These are phyloP conservation scores for Malurus leucopterus DNA, from an alignment of 2,797 vertebrate genomes.

Conservation along the genomic window DNA sequence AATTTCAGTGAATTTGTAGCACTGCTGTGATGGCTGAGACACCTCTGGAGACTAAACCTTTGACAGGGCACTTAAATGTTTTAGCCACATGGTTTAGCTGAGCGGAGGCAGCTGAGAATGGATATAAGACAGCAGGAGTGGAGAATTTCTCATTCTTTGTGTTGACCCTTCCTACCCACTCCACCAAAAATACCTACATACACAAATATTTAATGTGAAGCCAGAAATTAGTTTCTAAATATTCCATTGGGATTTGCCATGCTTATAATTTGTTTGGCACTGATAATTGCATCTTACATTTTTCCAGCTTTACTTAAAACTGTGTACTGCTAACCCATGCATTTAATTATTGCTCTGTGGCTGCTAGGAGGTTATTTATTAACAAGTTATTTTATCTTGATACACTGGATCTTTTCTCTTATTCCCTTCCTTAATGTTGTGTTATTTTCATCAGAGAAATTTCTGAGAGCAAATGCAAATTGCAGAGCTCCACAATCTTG, in stretches of 20 bases:
- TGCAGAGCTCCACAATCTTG: slow-evolving; percentile 62
- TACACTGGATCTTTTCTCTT: slow-evolving; percentile 71
- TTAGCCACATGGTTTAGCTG: slow-evolving; percentile 34
- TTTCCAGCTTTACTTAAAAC: slow-evolving; percentile 77
- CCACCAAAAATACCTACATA: slow-evolving; percentile 61
- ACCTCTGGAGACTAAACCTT: slow-evolving; percentile 37
- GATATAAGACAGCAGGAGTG: slow-evolving; percentile 31
- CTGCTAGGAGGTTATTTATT: slow-evolving; percentile 80
- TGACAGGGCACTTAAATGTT: slow-evolving; percentile 40
- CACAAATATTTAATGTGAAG: slow-evolving; percentile 70
- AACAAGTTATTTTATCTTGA: slow-evolving; percentile 79
- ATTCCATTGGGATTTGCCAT: slow-evolving; percentile 68
- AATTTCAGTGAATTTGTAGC: not conserved
- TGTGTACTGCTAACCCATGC: slow-evolving; percentile 69
- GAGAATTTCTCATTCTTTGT: slow-evolving; percentile 1
- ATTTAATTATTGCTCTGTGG: slow-evolving; percentile 79
- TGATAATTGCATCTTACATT: slow-evolving; percentile 74
- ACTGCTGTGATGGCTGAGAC: slow-evolving; percentile 22
- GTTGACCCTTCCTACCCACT: not conserved
- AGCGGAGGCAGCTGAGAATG: slow-evolving; percentile 17
- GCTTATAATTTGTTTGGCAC: slow-evolving; percentile 77
- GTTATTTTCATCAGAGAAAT: slow-evolving; percentile 82
- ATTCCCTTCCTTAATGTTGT: slow-evolving; percentile 71
- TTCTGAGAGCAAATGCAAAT: slow-evolving; percentile 74
- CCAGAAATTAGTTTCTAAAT: slow-evolving; percentile 73